These are phyloP conservation scores for Lasioglossum villosulum DNA, from an alignment of 2,888 invertebrate species.

Conservation along the genomic window DNA sequence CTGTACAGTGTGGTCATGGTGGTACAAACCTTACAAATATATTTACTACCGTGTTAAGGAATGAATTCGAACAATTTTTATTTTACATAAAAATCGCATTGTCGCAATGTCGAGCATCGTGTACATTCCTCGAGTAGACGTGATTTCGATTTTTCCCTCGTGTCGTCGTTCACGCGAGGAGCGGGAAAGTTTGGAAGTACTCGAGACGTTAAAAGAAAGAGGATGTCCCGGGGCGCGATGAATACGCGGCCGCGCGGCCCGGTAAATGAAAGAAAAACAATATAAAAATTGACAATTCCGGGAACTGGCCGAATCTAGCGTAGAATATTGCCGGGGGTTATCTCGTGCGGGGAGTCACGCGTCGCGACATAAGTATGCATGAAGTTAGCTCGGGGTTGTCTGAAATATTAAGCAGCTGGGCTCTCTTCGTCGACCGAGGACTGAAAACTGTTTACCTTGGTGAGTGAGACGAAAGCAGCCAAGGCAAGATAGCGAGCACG, in stretches of 20 bases:
- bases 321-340: slow-evolving; percentile 49
- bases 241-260: neutral
- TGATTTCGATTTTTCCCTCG: neutral
- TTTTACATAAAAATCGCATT: neutral
- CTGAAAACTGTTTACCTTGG: slow-evolving; percentile 73
- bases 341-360: slow-evolving; percentile 62
- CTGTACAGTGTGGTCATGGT: too few relatives aligned
- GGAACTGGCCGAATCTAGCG: slow-evolving; percentile 35
- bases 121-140: neutral
- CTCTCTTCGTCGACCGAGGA: slow-evolving; percentile 58
- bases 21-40: too few relatives aligned
- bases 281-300: slow-evolving; percentile 38
- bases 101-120: too few relatives aligned
- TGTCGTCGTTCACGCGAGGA: neutral
- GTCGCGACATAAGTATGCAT: slow-evolving; percentile 77
- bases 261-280: slow-evolving; percentile 46
- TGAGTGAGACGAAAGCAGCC: slow-evolving; percentile 43
- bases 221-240: slow-evolving; percentile 2
- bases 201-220: neutral
- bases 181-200: neutral
- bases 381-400: slow-evolving; percentile 75
- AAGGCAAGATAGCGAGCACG: slow-evolving; percentile 31
- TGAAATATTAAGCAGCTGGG: slow-evolving; percentile 80
- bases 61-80: neutral
- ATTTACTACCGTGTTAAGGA: neutral